phyloP scores from a whole-genome alignment of 37 sponge, comb jelly and placozoan species.

The Aplysina aerophoba region DNA sequence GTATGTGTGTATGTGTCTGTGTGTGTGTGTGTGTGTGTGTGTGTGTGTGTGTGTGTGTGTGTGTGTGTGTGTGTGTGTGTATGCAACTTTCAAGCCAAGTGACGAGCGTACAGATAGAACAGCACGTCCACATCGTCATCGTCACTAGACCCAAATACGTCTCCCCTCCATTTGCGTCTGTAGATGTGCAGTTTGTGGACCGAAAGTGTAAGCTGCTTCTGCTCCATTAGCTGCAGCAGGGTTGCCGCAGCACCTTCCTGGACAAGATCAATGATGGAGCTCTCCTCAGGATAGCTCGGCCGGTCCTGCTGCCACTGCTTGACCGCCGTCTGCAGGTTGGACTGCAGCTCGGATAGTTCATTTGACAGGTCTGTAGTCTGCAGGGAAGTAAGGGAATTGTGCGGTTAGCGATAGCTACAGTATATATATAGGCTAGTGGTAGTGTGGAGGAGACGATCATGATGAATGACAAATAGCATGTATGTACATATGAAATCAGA shows the following conservation, averaged over 20 bases:
- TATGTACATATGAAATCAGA: too few species aligned
- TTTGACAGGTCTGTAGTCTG: slow-evolving; percentile 52
- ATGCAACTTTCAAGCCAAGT: too few species aligned
- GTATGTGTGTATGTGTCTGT: neutral
- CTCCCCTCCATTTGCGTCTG: slow-evolving; percentile 56
- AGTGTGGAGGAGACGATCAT: too few species aligned
- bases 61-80: neutral
- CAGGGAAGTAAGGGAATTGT: neutral
- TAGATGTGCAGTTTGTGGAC: slow-evolving; percentile 53
- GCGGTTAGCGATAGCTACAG: neutral
- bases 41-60: slow-evolving; percentile 18
- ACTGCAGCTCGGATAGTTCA: slow-evolving; percentile 54
- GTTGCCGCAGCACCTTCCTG: neutral
- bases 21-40: slow-evolving; percentile 18
- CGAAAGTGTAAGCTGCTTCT: slow-evolving; percentile 37
- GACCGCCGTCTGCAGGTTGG: slow-evolving; percentile 21
- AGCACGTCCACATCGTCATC: slow-evolving; percentile 75
- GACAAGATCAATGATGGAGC: neutral
- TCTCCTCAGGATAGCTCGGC: neutral
- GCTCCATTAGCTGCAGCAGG: slow-evolving; percentile 17
- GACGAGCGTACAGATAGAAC: slow-evolving; percentile 68
- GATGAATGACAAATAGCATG: too few species aligned
- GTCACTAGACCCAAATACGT: slow-evolving; percentile 52
- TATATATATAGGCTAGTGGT: too few species aligned
- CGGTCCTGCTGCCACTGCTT: slow-evolving; percentile 21